Base-by-base conservation (phyloP, 2,888 invertebrate species). In the Hyposoter didymator region DNA sequence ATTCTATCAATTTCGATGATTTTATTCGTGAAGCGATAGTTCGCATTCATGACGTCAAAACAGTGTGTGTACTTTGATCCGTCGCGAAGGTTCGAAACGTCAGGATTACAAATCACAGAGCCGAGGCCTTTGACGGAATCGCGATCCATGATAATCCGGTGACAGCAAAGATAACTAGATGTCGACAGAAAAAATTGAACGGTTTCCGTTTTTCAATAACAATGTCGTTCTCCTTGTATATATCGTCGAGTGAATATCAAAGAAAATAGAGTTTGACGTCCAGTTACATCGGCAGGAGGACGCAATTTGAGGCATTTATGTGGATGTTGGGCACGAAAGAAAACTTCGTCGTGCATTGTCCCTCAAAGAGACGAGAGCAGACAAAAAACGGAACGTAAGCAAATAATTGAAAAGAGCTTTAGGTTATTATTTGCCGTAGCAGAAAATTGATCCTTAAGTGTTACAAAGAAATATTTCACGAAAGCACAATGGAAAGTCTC, bases 191-290 rank as follows among this genome's bases (percentile, higher is more conserved):
- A 19, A 35, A 19, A 7, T 19, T 12, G 55, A 12, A 43, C 14
- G 17, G 7, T 59, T 59, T 73, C 55, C 8, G 10, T 17, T 59
- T 39, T 17, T 14, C n/a, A 7, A 43, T 49, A 74, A 45, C 73
- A 59, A 59, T 43, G 73, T 59, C 59, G 59, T 59, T 59, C 22
- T 74, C 47, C 39, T 45, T 59, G 39, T 35, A 28, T 28, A 43
- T n/a, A 43, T 28, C 8, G 14, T 43, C 39, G 17, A 59, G 73
- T 28, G 10, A 32, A 49, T 70, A 35, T 49, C 73, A 55, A 55
- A 45, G 47, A 73, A 73, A 47, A 35, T 32, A 39, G 19, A 47
- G 35, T 14, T 49, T 35, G 0, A 22, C 39, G 12, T 55, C 39
- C 8, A 19, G 73, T 55, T 19, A 39, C 2, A 14, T 55, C 35